These are phyloP conservation scores for Nomada fucata DNA, from an alignment of 2,888 invertebrate species.

Conservation along the genomic window DNA sequence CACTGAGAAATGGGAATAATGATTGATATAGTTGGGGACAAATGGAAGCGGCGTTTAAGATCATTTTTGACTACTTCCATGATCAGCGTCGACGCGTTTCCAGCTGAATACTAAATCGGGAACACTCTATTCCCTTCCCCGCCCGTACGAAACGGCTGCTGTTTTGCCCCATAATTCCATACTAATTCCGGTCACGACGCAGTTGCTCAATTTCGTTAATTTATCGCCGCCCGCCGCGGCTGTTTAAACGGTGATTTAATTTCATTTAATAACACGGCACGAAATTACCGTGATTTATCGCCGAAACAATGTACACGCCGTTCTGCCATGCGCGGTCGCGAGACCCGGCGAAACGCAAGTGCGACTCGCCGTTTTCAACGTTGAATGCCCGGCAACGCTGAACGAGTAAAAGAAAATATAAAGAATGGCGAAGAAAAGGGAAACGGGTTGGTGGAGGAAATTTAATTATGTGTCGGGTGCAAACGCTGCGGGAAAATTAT, in stretches of 20 bases:
- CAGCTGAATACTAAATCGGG: conserved; percentile 13
- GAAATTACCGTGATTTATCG: conserved; percentile 57
- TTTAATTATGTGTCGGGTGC: conserved; percentile 44
- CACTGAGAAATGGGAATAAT: no score
- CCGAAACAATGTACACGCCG: conserved; percentile 34
- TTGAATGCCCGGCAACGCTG: not conserved
- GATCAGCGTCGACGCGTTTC: not conserved
- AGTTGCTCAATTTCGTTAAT: conserved; percentile 56
- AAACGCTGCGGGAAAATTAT: conserved; percentile 36
- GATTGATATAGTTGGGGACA: not conserved
- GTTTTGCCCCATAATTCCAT: conserved; percentile 36
- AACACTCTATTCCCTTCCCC: not conserved
- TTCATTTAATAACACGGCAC: conserved; percentile 58
- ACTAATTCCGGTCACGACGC: conserved; percentile 47
- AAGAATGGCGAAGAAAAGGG: not conserved
- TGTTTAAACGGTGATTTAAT: conserved; percentile 60
- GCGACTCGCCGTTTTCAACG: conserved; percentile 15
- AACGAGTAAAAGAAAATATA: not conserved
- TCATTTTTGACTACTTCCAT: not conserved
- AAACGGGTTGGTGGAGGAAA: not conserved
- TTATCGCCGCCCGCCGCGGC: conserved; percentile 41
- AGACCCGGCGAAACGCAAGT: conserved; percentile 1
- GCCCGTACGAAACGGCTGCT: not conserved
- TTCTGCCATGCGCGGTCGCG: conserved; percentile 25
- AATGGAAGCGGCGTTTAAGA: no score